Evolutionary conservation across 2,888 invertebrate species (phyloP).

Genomic region (Heliconius ismenius): DNA sequence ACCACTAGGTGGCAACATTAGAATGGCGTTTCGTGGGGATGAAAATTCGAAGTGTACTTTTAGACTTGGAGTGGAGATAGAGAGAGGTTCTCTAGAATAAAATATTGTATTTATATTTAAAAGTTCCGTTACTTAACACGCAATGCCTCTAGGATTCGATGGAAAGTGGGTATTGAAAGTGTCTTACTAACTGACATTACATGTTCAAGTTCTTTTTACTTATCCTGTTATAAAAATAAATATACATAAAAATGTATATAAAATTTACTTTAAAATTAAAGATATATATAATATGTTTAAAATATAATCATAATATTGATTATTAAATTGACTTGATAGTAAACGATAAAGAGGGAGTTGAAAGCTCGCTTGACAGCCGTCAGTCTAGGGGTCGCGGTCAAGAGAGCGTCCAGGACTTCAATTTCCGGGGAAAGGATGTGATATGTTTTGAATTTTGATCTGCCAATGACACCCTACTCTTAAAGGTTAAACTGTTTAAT

Average conservation of each 20-base stretch:
- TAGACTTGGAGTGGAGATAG: too few species aligned
- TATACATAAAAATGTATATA: neutral
- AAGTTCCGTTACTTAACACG: too few species aligned
- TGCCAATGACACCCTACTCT: constrained; percentile 29
- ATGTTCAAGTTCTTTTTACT: neutral
- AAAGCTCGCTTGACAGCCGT: constrained; percentile 68
- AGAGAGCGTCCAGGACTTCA: constrained; percentile 66
- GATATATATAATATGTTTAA: neutral
- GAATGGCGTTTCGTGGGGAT: too few species aligned
- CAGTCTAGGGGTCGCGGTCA: constrained; percentile 67
- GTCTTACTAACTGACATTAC: neutral
- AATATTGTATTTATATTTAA: too few species aligned
- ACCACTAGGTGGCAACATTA: too few species aligned
- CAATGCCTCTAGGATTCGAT: neutral
- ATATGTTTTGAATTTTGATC: constrained; percentile 73
- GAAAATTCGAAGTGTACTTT: too few species aligned
- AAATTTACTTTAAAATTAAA: neutral
- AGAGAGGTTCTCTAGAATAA: too few species aligned
- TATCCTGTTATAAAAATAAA: neutral
- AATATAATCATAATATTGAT: neutral
- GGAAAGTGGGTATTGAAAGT: neutral
- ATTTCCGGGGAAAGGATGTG: constrained; percentile 69
- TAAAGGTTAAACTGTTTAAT: constrained; percentile 6
- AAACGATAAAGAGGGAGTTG: constrained; percentile 6
- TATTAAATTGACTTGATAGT: constrained; percentile 8